phyloP scores from a whole-genome alignment of 2,113 vertebrate genomes.

The Gallinago paraguaiae region DNA sequence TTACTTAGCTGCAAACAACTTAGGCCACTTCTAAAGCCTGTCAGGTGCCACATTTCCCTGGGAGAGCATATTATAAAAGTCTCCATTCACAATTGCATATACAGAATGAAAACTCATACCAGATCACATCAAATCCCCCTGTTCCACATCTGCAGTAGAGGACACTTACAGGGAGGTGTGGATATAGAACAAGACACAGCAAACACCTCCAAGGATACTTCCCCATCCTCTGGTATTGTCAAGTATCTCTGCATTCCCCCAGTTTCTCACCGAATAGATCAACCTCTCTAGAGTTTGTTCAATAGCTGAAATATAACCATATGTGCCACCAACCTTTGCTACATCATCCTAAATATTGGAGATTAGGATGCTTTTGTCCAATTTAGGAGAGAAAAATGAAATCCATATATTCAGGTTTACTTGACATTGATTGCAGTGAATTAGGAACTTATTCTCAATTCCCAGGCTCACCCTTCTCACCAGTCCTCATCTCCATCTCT shows the following conservation, averaged over 20 bases:
- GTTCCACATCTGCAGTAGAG: neutral
- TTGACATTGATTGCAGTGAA: neutral
- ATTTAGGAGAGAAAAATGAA: neutral
- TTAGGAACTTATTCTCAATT: neutral
- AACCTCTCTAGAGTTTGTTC: neutral
- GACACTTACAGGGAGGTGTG: neutral
- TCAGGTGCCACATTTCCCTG: neutral
- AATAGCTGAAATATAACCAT: neutral
- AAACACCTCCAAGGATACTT: neutral
- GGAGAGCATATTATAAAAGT: neutral
- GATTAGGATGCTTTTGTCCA: neutral
- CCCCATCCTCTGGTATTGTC: neutral
- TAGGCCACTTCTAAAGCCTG: neutral
- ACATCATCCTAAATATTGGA: neutral
- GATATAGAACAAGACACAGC: neutral
- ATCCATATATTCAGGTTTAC: neutral
- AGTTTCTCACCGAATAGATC: neutral
- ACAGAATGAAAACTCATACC: neutral
- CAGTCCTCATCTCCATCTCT: neutral
- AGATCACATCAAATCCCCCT: neutral
- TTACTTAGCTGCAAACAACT: neutral
- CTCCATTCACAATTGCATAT: neutral
- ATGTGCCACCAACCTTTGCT: neutral
- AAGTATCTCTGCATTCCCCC: neutral
- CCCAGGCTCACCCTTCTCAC: neutral